Evolutionary conservation across 2,888 invertebrate species (phyloP).

Genomic region (Notodonta dromedarius): DNA sequence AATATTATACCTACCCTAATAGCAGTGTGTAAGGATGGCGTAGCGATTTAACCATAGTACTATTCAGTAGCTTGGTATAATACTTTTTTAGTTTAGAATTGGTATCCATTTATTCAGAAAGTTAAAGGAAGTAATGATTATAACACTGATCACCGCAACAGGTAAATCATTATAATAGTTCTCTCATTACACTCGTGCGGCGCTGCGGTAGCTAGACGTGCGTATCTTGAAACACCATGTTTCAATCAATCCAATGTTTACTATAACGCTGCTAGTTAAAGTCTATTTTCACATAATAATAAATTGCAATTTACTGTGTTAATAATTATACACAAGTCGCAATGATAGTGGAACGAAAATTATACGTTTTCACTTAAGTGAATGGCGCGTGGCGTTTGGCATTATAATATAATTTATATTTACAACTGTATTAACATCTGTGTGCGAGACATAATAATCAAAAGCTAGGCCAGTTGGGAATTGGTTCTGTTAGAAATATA

Average conservation of each 20-base stretch:
- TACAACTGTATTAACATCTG: background rate
- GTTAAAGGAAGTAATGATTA: background rate
- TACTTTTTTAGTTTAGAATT: too few species aligned
- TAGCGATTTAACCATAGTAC: too few species aligned
- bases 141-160: background rate
- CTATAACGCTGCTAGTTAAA: background rate
- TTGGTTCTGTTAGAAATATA: background rate
- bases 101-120: background rate
- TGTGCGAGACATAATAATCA: background rate
- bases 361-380: slow-evolving; percentile 43
- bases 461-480: background rate
- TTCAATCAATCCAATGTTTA: background rate
- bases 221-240: slow-evolving; percentile 5
- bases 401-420: background rate
- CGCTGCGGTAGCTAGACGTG: slow-evolving; percentile 29
- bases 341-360: slow-evolving; percentile 38
- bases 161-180: slow-evolving; percentile 14
- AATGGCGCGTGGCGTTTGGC: slow-evolving; percentile 11
- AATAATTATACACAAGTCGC: slow-evolving; percentile 9
- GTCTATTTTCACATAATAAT: slow-evolving; percentile 14
- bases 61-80: too few species aligned
- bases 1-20: too few species aligned
- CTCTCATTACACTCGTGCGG: slow-evolving; percentile 11
- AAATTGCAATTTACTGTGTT: slow-evolving; percentile 4
- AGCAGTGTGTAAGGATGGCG: too few species aligned